Percentiles rank a stretch among this genome's conserved stretches.
Conservation (phyloP, 2,888 invertebrate species). For the Neelides folsomi region DNA sequence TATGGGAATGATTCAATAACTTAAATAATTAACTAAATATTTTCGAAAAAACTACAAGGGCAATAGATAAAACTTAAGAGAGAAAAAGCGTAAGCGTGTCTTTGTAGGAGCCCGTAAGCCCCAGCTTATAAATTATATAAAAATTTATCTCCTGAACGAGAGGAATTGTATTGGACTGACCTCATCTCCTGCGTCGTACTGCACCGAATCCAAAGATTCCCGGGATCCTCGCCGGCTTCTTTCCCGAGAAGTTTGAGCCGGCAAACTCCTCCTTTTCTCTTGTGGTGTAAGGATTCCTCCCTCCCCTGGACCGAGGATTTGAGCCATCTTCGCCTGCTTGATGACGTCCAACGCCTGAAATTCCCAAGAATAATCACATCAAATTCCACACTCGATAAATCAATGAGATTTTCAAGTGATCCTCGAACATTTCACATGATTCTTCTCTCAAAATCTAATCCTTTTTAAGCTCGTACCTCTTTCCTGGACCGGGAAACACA, state of each 20-base stretch:
- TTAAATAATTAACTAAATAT: too few relatives aligned
- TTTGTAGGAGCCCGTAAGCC: too few relatives aligned
- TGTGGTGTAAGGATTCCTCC: slow-evolving; percentile 35
- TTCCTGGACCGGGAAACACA: slow-evolving; percentile 91
- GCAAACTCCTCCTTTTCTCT: slow-evolving; percentile 35
- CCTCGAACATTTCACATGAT: neutral
- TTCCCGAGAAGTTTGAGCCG: slow-evolving; percentile 44
- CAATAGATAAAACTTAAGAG: too few relatives aligned
- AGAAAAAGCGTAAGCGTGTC: too few relatives aligned
- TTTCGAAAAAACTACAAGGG: too few relatives aligned
- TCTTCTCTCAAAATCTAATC: neutral
- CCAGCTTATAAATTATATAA: too few relatives aligned
- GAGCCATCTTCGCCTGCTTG: slow-evolving; percentile 74
- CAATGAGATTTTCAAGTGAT: neutral
- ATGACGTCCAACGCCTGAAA: slow-evolving; percentile 75
- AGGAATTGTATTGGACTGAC: slow-evolving; percentile 45
- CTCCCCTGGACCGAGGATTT: slow-evolving; percentile 50
- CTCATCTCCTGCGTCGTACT: slow-evolving; percentile 56
- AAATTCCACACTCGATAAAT: neutral
- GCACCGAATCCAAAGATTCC: slow-evolving; percentile 56
- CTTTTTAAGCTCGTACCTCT: slow-evolving; percentile 51
- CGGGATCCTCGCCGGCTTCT: slow-evolving; percentile 53
- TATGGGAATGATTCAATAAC: too few relatives aligned
- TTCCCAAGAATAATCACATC: slow-evolving; percentile 6
- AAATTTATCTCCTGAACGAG: too few relatives aligned